phyloP scores from a whole-genome alignment of 2,888 invertebrate genomes.

The Lasioglossum morio region DNA sequence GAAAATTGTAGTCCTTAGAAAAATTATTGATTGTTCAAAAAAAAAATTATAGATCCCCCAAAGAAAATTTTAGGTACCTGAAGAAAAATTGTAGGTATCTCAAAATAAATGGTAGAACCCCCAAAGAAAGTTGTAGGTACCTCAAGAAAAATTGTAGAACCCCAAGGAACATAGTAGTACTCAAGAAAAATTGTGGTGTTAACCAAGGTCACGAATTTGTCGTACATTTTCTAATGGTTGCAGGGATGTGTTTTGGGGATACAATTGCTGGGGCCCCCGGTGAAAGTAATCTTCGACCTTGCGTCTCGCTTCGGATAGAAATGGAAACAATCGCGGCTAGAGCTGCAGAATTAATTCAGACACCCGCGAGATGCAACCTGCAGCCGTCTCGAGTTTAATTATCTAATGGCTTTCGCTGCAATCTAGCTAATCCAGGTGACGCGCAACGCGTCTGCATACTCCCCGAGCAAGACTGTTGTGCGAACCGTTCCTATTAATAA shows the following conservation, averaged over 20 bases:
- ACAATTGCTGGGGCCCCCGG: background rate
- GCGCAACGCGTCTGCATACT: conserved; percentile 9
- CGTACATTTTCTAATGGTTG: background rate
- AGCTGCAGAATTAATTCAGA: conserved; percentile 11
- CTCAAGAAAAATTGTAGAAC: too few relatives aligned
- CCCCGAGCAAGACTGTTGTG: background rate
- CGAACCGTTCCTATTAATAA: background rate
- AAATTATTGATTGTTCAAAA: too few relatives aligned
- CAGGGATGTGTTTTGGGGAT: background rate
- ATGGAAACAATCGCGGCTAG: conserved; percentile 6
- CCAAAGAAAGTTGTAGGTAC: too few relatives aligned
- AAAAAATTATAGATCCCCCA: too few relatives aligned
- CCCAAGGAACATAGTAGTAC: too few relatives aligned
- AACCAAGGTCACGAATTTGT: background rate
- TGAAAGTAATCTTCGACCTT: conserved; percentile 48
- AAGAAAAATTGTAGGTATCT: too few relatives aligned
- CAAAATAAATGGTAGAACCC: too few relatives aligned
- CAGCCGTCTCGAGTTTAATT: conserved; percentile 23
- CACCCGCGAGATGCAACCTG: background rate
- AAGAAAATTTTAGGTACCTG: too few relatives aligned
- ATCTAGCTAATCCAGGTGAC: conserved; percentile 9
- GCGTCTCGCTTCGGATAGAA: background rate
- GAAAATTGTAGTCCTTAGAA: too few relatives aligned
- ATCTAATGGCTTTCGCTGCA: conserved; percentile 31
- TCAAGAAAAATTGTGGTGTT: too few relatives aligned